phyloP scores from a whole-genome alignment of 1,140 invertebrate species.

The Ceratosolen solmsi region DNA sequence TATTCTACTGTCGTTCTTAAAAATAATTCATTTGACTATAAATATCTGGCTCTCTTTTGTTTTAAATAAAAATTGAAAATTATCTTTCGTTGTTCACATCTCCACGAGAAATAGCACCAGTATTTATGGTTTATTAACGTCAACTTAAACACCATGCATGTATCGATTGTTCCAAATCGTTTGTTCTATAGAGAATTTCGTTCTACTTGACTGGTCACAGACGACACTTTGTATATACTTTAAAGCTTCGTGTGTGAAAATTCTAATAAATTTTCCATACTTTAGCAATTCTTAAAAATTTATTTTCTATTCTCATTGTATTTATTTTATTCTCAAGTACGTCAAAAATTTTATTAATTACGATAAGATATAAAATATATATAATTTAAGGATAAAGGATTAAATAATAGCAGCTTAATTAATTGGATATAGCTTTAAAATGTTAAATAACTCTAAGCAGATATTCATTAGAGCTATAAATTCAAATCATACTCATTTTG shows the following conservation, averaged over 20 bases:
- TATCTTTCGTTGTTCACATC: background rate
- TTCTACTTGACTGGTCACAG: constrained; percentile 38
- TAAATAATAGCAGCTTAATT: too few relatives aligned
- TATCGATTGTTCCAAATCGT: constrained; percentile 37
- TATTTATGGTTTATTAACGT: constrained; percentile 19
- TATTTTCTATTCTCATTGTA: background rate
- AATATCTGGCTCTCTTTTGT: too few relatives aligned
- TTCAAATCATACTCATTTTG: too few relatives aligned
- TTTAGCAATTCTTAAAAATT: background rate
- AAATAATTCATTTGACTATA: background rate
- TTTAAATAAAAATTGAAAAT: too few relatives aligned
- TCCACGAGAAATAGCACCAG: background rate
- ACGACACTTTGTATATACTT: background rate
- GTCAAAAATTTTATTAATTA: too few relatives aligned
- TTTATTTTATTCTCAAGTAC: too few relatives aligned
- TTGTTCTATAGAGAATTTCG: constrained; percentile 18
- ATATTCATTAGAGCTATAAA: too few relatives aligned
- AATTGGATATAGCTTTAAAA: too few relatives aligned
- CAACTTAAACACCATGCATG: background rate
- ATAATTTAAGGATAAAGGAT: too few relatives aligned
- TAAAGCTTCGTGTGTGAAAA: background rate
- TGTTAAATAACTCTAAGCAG: too few relatives aligned
- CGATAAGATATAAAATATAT: too few relatives aligned
- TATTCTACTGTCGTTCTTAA: too few relatives aligned
- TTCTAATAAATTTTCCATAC: background rate